Percentiles rank a stretch among this genome's conserved stretches.
Conservation (phyloP, 2,888 invertebrate genomes). For the Pristionchus fissidentatus region DNA sequence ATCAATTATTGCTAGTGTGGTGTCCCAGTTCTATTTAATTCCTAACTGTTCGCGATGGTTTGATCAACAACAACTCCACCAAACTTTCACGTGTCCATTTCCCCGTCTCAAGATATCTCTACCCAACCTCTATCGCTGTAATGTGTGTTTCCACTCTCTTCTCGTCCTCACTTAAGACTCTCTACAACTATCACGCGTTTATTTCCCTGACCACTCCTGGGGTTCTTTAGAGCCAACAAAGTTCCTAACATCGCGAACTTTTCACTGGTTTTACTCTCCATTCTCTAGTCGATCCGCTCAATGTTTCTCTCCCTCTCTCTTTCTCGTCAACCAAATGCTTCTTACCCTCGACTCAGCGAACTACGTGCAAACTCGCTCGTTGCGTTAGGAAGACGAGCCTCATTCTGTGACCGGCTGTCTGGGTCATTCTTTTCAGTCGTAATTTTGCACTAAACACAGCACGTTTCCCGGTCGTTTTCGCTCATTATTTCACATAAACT, state of each 20-base stretch:
- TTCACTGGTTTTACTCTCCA: background rate
- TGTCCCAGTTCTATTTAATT: no score
- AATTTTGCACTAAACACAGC: background rate
- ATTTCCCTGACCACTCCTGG: no score
- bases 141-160: slow-evolving; percentile 3
- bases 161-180: background rate
- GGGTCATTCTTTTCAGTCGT: background rate
- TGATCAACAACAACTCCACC: background rate
- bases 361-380: slow-evolving; percentile 16
- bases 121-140: slow-evolving; percentile 30
- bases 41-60: no score
- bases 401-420: background rate
- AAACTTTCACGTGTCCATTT: background rate
- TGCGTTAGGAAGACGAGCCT: background rate
- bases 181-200: no score
- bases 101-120: background rate
- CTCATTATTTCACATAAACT: background rate
- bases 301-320: slow-evolving; percentile 11
- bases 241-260: background rate
- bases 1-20: no score
- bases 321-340: slow-evolving; percentile 15
- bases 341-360: background rate
- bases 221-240: no score
- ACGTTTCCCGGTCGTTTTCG: background rate
- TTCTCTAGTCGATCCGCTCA: slow-evolving; percentile 29